These are phyloP conservation scores for Oegoconia quadripuncta DNA, from an alignment of 2,888 invertebrate genomes.

Conservation along the genomic window DNA sequence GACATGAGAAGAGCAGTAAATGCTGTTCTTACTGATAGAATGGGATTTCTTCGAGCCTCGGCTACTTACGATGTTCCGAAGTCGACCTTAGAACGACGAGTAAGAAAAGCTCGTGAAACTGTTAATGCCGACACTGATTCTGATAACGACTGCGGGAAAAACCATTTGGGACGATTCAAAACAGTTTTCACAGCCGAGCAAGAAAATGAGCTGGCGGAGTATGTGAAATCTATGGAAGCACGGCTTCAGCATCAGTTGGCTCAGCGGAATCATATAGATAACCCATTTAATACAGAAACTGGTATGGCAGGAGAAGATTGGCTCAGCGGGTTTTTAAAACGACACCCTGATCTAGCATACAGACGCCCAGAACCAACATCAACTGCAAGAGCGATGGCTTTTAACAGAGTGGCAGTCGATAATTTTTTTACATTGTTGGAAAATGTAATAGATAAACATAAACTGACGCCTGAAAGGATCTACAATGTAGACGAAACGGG, in stretches of 20 bases:
- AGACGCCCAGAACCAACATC: conserved; percentile 15
- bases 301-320: conserved; percentile 10
- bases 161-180: conserved; percentile 13
- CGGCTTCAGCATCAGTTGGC: conserved; percentile 15
- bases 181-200: conserved; percentile 15
- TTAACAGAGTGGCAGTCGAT: conserved; percentile 12
- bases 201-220: conserved; percentile 11
- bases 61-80: conserved; percentile 12
- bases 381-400: conserved; percentile 9
- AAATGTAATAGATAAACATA: conserved; percentile 11
- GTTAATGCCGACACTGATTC: conserved; percentile 13
- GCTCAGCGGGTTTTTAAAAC: conserved; percentile 11
- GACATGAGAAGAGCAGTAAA: no score
- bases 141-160: conserved; percentile 9
- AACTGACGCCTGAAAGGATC: conserved; percentile 14
- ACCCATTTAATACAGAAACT: conserved; percentile 10
- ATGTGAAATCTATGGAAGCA: conserved; percentile 15
- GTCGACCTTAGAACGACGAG: conserved; percentile 14
- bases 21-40: no score
- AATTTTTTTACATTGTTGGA: conserved; percentile 13
- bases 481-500: conserved; percentile 17
- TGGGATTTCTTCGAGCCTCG: conserved; percentile 11
- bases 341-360: conserved; percentile 10
- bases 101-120: conserved; percentile 11
- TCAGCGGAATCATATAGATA: conserved; percentile 10